These are phyloP conservation scores for Morpho achilles DNA, from an alignment of 2,888 invertebrate genomes.

Conservation along the genomic window DNA sequence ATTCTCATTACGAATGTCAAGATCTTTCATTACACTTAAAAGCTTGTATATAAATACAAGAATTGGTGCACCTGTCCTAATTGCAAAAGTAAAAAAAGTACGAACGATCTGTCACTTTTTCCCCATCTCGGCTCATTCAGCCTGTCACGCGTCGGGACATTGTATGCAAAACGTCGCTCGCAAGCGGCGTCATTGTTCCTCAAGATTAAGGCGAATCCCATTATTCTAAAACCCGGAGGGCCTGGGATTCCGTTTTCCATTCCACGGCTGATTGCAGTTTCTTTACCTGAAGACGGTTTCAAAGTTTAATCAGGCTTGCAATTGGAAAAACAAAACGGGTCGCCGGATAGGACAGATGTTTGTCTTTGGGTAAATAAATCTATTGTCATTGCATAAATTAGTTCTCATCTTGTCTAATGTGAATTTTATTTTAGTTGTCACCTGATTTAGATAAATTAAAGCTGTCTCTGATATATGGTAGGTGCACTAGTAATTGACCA, in stretches of 20 bases:
- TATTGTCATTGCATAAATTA: slow-evolving; percentile 17
- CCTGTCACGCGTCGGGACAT: slow-evolving; percentile 24
- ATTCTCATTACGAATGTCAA: too few species aligned
- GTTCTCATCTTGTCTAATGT: background rate
- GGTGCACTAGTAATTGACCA: too few species aligned
- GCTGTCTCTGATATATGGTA: too few species aligned
- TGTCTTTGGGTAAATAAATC: slow-evolving; percentile 26
- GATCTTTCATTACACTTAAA: too few species aligned
- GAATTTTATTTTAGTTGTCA: too few species aligned
- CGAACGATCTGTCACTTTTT: slow-evolving; percentile 44
- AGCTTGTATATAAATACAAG: background rate
- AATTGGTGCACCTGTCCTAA: slow-evolving; percentile 14
- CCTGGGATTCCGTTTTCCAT: slow-evolving; percentile 49
- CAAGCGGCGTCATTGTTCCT: slow-evolving; percentile 67
- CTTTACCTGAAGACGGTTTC: slow-evolving; percentile 37
- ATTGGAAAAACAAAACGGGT: slow-evolving; percentile 66
- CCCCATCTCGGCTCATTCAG: slow-evolving; percentile 24
- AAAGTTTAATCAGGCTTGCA: slow-evolving; percentile 66
- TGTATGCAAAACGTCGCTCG: slow-evolving; percentile 72
- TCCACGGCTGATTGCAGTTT: slow-evolving; percentile 61
- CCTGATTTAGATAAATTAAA: too few species aligned
- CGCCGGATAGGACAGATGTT: slow-evolving; percentile 32
- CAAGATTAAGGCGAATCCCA: slow-evolving; percentile 67
- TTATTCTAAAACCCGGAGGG: slow-evolving; percentile 56
- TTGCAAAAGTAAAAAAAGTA: slow-evolving; percentile 7